Conservation (phyloP, 2,113 vertebrate species). For the Xyrauchen texanus region DNA sequence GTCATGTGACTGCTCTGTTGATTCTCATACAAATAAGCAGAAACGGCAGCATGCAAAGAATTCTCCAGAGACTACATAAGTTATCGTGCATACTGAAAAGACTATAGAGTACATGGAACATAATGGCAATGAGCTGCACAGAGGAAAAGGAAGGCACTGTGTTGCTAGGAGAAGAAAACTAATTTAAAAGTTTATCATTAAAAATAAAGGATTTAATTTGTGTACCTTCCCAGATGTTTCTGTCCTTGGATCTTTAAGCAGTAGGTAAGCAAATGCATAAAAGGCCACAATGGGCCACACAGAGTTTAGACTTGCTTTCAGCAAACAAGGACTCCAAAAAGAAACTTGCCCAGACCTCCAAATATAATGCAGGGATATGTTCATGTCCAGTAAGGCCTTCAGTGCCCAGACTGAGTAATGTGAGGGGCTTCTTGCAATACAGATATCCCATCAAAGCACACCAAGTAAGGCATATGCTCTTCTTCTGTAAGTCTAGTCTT, state of each 20-base stretch:
- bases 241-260: slow-evolving; percentile 60
- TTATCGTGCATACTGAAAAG: slow-evolving; percentile 64
- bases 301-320: fast-evolving
- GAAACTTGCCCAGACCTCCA: slow-evolving; percentile 60
- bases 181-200: neutral
- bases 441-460: slow-evolving; percentile 53
- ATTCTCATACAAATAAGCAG: too few relatives aligned
- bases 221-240: slow-evolving; percentile 69
- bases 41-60: neutral
- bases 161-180: slow-evolving; percentile 4
- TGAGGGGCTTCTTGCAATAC: slow-evolving; percentile 55
- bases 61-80: slow-evolving; percentile 51
- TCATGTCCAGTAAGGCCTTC: slow-evolving; percentile 64
- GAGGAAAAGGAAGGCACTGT: neutral
- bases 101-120: slow-evolving; percentile 51
- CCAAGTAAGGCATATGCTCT: slow-evolving; percentile 59
- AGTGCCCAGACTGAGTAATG: slow-evolving; percentile 59
- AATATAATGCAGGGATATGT: slow-evolving; percentile 73
- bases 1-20: too few relatives aligned
- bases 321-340: slow-evolving; percentile 53
- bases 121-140: slow-evolving; percentile 59
- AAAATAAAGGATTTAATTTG: neutral
- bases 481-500: too few relatives aligned
- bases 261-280: slow-evolving; percentile 44
- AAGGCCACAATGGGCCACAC: slow-evolving; percentile 68